Conservation (phyloP, 2,113 vertebrate species). For the Anoura caudifer region DNA sequence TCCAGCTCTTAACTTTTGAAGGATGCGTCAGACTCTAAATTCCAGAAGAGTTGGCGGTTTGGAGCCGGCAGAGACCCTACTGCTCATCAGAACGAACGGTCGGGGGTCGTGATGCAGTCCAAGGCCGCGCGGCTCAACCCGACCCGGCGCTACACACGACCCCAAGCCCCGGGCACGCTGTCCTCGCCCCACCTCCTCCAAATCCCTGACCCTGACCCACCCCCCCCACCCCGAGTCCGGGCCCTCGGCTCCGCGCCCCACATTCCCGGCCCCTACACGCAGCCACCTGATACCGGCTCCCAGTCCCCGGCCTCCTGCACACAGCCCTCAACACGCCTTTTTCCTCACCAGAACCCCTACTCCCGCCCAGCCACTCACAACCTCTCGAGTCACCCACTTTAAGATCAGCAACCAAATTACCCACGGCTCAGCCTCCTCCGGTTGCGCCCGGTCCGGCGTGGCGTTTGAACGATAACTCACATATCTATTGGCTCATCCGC, state of each 20-base stretch:
- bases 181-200: background rate
- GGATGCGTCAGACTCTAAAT: no score
- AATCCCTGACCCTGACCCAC: background rate
- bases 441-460: rapidly evolving
- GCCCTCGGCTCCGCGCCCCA: background rate
- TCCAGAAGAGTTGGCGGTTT: background rate
- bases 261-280: background rate
- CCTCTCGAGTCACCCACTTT: rapidly evolving
- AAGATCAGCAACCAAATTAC: background rate
- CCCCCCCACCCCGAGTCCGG: background rate
- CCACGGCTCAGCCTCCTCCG: rapidly evolving
- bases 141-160: rapidly evolving
- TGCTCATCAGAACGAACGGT: background rate
- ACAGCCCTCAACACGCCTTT: background rate
- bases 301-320: no score
- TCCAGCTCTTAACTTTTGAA: no score
- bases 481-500: slow-evolving; percentile 39
- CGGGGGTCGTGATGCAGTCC: rapidly evolving
- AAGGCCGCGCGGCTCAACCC: no score
- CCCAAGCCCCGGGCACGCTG: no score
- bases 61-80: background rate
- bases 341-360: background rate
- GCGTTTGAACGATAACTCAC: slow-evolving; percentile 59
- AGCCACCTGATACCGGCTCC: background rate
- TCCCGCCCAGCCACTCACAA: rapidly evolving